Base-by-base conservation (phyloP, 2,888 invertebrate species). In the Megaustenia siamemsis region DNA sequence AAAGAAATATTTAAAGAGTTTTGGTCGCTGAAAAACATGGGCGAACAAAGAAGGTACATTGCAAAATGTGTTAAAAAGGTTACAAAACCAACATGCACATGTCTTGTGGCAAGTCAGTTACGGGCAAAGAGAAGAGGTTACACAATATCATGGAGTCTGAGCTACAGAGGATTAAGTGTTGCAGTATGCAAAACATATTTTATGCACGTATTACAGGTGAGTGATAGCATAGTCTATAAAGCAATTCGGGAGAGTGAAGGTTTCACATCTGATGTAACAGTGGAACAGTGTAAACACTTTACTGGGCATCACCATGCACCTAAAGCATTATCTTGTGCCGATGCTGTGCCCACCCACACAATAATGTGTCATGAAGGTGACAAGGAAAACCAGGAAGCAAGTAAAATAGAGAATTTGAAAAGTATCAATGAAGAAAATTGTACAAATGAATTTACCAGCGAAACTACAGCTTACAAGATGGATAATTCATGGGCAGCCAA, bases 191-290 rank as follows among this genome's bases (percentile, higher is more conserved):
- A 79, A 21, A 79, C 66, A 66, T 79, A 40, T 43, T 79, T 79
- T 66, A 63, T 79, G 63, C 66, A 79, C 66, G 79, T 63, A 15
- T 63, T 79, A 43, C 79, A 66, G 28, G 45, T 79, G 10, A 79
- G 63, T 43, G 60, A 60, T 66, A 79, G 79, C 66, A 24, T 80
- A 35, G 80, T 80, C 28, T 80, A 80, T 68, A 80, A 68, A 68
- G 68, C 80, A 5, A n/a, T 80, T 8, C 43, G 43, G 10, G 68
- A 80, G n/a, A 66, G n/a, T 66, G 49, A 45, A 8, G 28, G 35
- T 15, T 45, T 68, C n/a, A 49, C 15, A 28, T 28, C 68, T n/a
- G 49, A 68, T 45, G n/a, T 28, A 15, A 28, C 49, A 24, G 32
- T 49, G 4, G 68, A 45, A 10, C 80, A 68, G 10, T 80, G 80